These are phyloP conservation scores for Lacerta viridis DNA, from an alignment of 2,797 vertebrate species.

Conservation along the genomic window DNA sequence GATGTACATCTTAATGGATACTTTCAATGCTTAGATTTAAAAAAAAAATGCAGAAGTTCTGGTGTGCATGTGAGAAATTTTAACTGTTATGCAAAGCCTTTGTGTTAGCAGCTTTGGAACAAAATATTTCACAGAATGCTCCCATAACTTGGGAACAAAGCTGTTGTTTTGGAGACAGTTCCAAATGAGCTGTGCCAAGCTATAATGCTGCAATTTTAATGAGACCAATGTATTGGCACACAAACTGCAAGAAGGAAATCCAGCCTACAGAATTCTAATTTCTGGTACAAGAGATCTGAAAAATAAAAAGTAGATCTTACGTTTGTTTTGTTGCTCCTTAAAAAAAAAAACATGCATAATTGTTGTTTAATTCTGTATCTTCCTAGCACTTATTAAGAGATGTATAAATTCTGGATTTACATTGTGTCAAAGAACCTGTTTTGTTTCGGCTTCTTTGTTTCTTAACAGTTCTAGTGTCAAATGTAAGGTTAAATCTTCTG, in stretches of 20 bases:
- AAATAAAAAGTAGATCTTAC: slow-evolving; percentile 13
- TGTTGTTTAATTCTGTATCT: background rate
- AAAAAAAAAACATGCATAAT: background rate
- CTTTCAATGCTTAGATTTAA: slow-evolving; percentile 7
- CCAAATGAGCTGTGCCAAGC: slow-evolving; percentile 8
- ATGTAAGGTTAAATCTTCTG: slow-evolving; percentile 33
- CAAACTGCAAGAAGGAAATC: slow-evolving; percentile 31
- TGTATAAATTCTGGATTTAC: background rate
- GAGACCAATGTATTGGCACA: slow-evolving; percentile 39
- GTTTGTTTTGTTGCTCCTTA: slow-evolving; percentile 22
- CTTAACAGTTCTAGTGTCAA: slow-evolving; percentile 22
- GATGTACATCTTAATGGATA: background rate
- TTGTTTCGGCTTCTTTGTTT: background rate
- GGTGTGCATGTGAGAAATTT: background rate
- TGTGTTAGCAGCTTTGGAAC: slow-evolving; percentile 27
- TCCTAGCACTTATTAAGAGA: background rate
- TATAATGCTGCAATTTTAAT: slow-evolving; percentile 39
- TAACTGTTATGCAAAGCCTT: slow-evolving; percentile 23
- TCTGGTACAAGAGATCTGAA: background rate
- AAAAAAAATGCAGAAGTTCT: background rate
- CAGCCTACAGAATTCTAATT: slow-evolving; percentile 6
- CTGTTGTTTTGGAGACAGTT: slow-evolving; percentile 43
- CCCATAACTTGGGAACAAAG: slow-evolving; percentile 20
- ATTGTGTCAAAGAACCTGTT: slow-evolving; percentile 15
- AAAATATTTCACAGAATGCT: slow-evolving; percentile 32